Conservation (phyloP, 2,113 vertebrate genomes). For the Naja naja region DNA sequence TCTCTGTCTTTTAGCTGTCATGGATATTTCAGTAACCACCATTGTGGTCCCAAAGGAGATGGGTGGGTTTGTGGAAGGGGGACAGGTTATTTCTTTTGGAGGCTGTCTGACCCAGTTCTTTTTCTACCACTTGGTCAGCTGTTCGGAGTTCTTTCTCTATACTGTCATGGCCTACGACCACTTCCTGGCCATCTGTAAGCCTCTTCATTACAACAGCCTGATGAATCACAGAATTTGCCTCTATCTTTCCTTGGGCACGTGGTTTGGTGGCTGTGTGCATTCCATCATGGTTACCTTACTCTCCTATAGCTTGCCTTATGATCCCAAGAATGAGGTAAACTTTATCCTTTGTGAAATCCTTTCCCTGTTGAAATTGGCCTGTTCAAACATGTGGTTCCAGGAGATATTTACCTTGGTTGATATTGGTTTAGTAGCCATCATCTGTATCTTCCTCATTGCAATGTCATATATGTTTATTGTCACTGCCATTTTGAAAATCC, state of each 20-base stretch:
- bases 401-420: slow-evolving; percentile 61
- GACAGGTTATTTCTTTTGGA: slow-evolving; percentile 54
- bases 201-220: slow-evolving; percentile 55
- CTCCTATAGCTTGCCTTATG: slow-evolving; percentile 57
- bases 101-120: slow-evolving; percentile 59
- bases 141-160: slow-evolving; percentile 64
- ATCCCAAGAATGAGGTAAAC: slow-evolving; percentile 49
- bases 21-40: slow-evolving; percentile 61
- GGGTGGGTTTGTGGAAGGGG: slow-evolving; percentile 52
- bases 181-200: slow-evolving; percentile 64
- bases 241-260: slow-evolving; percentile 54
- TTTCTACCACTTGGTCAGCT: slow-evolving; percentile 64
- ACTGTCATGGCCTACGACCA: slow-evolving; percentile 64
- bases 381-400: slow-evolving; percentile 56
- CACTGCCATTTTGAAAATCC: slow-evolving; percentile 49
- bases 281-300: slow-evolving; percentile 64
- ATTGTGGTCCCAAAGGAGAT: slow-evolving; percentile 65
- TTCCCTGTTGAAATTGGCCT: slow-evolving; percentile 52
- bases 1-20: slow-evolving; percentile 58
- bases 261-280: slow-evolving; percentile 58
- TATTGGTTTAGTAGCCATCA: slow-evolving; percentile 59
- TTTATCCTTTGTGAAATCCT: slow-evolving; percentile 66
- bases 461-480: slow-evolving; percentile 57
- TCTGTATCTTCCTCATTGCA: slow-evolving; percentile 57
- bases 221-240: slow-evolving; percentile 54